Conservation (phyloP, 2,113 vertebrate genomes). For the Bambusicola thoracicus region DNA sequence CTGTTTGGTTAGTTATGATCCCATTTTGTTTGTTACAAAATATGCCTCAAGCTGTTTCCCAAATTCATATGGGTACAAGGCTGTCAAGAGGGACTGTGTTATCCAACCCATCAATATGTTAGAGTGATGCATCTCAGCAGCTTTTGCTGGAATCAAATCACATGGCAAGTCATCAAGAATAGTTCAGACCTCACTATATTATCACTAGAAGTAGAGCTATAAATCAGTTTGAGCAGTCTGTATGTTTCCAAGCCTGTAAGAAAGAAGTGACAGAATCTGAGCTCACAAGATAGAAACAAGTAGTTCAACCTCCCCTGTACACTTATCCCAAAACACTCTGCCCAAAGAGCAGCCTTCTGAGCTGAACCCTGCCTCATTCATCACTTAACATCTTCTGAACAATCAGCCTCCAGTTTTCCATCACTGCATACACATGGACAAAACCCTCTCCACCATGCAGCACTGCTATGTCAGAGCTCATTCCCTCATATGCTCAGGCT, state of each 20-base stretch:
- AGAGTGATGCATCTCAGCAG: background rate
- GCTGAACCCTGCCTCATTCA: background rate
- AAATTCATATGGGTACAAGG: background rate
- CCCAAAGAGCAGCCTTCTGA: background rate
- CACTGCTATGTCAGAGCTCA: background rate
- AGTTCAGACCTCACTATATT: background rate
- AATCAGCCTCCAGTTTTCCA: background rate
- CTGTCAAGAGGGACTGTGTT: background rate
- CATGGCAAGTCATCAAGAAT: background rate
- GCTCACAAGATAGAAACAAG: background rate
- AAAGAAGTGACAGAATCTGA: background rate
- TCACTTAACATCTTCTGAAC: background rate
- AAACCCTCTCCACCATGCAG: background rate
- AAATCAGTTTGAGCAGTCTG: background rate
- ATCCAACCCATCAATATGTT: background rate
- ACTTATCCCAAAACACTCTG: background rate
- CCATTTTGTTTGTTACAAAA: background rate
- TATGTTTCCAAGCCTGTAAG: background rate
- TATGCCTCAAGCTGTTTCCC: background rate
- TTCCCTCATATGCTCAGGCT: background rate
- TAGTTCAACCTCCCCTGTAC: background rate
- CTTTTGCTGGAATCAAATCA: background rate
- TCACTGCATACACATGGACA: accelerated
- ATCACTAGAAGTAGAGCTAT: background rate
- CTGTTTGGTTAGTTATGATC: background rate